Evolutionary conservation across 2,888 invertebrate species (phyloP).

Genomic region (Lithophane ornitopus): DNA sequence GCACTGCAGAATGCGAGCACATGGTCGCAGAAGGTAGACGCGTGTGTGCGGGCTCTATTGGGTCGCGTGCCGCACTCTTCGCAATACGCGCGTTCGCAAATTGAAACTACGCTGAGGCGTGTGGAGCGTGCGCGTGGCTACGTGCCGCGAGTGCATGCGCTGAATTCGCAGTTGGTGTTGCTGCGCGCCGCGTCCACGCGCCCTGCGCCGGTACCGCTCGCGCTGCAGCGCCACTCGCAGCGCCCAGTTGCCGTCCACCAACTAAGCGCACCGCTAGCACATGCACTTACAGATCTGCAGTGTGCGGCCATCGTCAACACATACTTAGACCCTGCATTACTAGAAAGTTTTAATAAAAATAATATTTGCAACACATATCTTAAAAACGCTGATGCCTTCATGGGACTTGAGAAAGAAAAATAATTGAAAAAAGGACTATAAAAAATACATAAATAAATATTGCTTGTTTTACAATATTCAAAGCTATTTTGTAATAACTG

Average conservation of each 20-base stretch:
- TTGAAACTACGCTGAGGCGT: conserved; percentile 70
- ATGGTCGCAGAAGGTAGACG: conserved; percentile 70
- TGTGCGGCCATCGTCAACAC: conserved; percentile 72
- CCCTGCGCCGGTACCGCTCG: neutral
- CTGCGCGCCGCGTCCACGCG: conserved; percentile 59
- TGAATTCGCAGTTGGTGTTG: conserved; percentile 72
- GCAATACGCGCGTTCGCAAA: conserved; percentile 75
- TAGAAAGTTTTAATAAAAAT: conserved; percentile 65
- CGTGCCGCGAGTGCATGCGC: conserved; percentile 42
- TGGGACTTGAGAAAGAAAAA: neutral
- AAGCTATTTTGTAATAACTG: neutral
- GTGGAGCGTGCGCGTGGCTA: conserved; percentile 64
- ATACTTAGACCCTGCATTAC: conserved; percentile 64
- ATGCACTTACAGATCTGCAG: conserved; percentile 67
- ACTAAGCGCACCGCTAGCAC: conserved; percentile 64
- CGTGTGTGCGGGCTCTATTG: conserved; percentile 70
- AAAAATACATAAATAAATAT: neutral
- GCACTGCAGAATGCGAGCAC: conserved; percentile 47
- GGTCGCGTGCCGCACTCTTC: conserved; percentile 76
- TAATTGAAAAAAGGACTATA: neutral
- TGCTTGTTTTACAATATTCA: neutral
- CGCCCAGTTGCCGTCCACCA: conserved; percentile 66
- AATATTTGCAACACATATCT: conserved; percentile 73
- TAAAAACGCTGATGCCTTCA: neutral
- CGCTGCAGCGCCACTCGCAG: conserved; percentile 68